Evolutionary conservation across 1,140 invertebrate genomes (phyloP).

Genomic region (Cydia fagiglandana): DNA sequence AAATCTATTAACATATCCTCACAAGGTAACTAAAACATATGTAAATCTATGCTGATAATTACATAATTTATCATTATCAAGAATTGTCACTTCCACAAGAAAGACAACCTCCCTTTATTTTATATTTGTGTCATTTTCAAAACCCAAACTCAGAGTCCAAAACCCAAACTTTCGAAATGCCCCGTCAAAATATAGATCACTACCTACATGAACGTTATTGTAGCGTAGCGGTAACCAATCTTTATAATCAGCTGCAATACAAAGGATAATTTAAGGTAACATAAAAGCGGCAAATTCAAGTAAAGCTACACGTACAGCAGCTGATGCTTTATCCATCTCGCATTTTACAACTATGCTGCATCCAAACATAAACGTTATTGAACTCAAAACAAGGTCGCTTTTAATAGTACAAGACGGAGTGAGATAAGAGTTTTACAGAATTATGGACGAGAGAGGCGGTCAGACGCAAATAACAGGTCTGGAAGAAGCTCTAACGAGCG

Average conservation of each 20-base stretch:
- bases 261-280: constrained; percentile 57
- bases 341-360: not conserved
- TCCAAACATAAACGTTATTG: not conserved
- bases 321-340: not conserved
- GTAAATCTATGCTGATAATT: too few relatives aligned
- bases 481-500: constrained; percentile 43
- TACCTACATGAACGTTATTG: not conserved
- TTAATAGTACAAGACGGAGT: not conserved
- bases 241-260: constrained; percentile 5
- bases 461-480: constrained; percentile 59
- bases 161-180: too few relatives aligned
- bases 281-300: constrained; percentile 48
- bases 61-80: too few relatives aligned
- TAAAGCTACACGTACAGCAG: constrained; percentile 46
- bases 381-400: not conserved
- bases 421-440: constrained; percentile 21
- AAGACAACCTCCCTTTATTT: too few relatives aligned
- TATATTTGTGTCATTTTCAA: too few relatives aligned
- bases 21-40: too few relatives aligned
- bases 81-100: too few relatives aligned
- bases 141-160: too few relatives aligned
- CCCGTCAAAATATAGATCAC: too few relatives aligned
- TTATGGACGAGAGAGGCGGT: constrained; percentile 36
- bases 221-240: not conserved
- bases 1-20: too few relatives aligned